Evolutionary conservation across 2,113 vertebrate genomes (phyloP), one percentile per base, ranked within the genome.

Genomic region (Junco hyemalis): DNA sequence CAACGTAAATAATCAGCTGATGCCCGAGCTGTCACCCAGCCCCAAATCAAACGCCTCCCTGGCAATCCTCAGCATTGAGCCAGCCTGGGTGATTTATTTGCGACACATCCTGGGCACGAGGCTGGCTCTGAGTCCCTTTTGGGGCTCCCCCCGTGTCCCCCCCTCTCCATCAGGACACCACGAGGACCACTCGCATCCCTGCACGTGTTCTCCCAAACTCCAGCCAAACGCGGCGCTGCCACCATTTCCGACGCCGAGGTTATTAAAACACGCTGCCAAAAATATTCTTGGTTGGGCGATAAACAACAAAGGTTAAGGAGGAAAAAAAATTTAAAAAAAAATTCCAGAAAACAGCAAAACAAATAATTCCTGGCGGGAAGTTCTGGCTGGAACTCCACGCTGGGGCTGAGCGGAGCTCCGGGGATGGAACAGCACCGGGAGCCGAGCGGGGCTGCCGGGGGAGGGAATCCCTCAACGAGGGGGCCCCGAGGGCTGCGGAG

Each of bases 351-450:
- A 71, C 14, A 35, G 25, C 15, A n/a, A 22, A 53, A 22, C 4
- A 21, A 26, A 12, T 40, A 40, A 40, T 40, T 51, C 79, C 90
- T 92, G 44, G 35, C 70, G n/a, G 94, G 94, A 96, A 95, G 92
- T 92, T 85, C 57, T 60, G 56, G 44, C 77, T 76, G 61, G 6
- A 87, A 91, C 77, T 95, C 81, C 44, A 14, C 9, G 2, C 80
- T 4, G 2, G 24, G 33, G 17, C 83, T 9, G 64, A 8, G 35
- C 66, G 2, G 45, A 61, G 86, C 88, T 73, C 81, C 40, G 79
- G 82, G 29, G n/a, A 33, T 6, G 22, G 47, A 57, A 4, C 31
- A 6, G 6, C 3, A 3, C 28, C 7, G 51, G 19, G n/a, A 44
- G 87, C 25, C 13, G 36, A 45, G 48, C 25, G 22, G 61, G 53